phyloP scores from a whole-genome alignment of 37 sponge, comb jelly and placozoan species.

The Halichondria panicea region DNA sequence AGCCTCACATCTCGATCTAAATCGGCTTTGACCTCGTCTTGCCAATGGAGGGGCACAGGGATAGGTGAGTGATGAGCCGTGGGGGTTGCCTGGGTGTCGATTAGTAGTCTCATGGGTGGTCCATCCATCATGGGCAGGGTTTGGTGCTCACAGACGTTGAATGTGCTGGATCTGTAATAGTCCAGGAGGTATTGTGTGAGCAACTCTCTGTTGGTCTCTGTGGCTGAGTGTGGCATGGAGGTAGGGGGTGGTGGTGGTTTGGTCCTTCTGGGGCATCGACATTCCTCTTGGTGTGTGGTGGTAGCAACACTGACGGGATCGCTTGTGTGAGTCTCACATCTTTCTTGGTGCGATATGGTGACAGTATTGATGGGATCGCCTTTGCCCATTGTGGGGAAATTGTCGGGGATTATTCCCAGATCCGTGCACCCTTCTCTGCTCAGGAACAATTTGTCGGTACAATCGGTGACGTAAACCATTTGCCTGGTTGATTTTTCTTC shows the following conservation, averaged over 20 bases:
- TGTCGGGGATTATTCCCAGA: slow-evolving; percentile 1
- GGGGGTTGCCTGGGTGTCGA: slow-evolving; percentile 15
- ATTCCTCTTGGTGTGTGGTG: slow-evolving; percentile 9
- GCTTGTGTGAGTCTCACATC: too few species aligned
- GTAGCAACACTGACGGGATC: neutral
- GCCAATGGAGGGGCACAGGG: slow-evolving; percentile 9
- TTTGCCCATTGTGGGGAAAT: neutral
- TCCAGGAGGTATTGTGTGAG: slow-evolving; percentile 21
- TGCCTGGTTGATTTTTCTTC: slow-evolving; percentile 10
- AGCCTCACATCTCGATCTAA: slow-evolving; percentile 17
- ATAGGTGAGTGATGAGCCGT: slow-evolving; percentile 18
- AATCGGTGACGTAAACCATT: slow-evolving; percentile 12
- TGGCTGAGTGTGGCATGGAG: slow-evolving; percentile 7
- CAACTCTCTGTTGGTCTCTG: slow-evolving; percentile 19
- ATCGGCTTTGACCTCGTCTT: slow-evolving; percentile 5
- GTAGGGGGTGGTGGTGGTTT: slow-evolving; percentile 21
- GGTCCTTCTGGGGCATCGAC: slow-evolving; percentile 2
- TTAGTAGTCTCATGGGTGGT: slow-evolving; percentile 18
- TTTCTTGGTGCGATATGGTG: too few species aligned
- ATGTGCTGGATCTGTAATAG: slow-evolving; percentile 14
- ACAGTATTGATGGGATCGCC: neutral
- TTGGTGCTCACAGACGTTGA: slow-evolving; percentile 10
- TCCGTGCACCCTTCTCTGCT: slow-evolving; percentile 15
- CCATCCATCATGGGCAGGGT: slow-evolving; percentile 11
- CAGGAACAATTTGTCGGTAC: slow-evolving; percentile 8